Evolutionary conservation across 2,113 vertebrate genomes (phyloP).

Genomic region (Paralichthys olivaceus): DNA sequence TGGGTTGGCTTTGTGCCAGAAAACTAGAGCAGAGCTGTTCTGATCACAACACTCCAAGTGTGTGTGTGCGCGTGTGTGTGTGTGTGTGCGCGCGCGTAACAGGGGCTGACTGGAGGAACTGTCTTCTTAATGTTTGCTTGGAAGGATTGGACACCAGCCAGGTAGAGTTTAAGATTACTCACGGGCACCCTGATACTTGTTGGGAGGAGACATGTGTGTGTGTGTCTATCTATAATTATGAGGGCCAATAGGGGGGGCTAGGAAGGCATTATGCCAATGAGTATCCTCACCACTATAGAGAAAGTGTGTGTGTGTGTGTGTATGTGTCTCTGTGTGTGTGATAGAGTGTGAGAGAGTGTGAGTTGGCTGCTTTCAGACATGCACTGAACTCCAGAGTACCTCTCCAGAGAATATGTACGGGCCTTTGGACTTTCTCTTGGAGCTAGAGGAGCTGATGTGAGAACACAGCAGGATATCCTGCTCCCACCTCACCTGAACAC

Average conservation of each 20-base stretch:
- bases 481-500: too few species aligned
- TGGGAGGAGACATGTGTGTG: neutral
- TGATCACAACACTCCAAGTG: constrained; percentile 51
- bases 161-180: constrained; percentile 44
- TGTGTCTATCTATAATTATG: neutral
- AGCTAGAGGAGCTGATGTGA: too few species aligned
- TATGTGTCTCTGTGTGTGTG: too few species aligned
- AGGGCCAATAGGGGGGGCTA: too few species aligned
- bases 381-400: too few species aligned
- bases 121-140: constrained; percentile 38
- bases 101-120: constrained; percentile 14
- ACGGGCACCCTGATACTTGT: constrained; percentile 22
- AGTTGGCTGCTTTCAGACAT: neutral
- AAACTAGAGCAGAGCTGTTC: constrained; percentile 31
- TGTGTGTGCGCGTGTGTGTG: neutral
- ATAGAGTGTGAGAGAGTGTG: neutral
- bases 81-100: neutral
- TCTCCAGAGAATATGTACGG: too few species aligned
- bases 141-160: constrained; percentile 44
- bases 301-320: neutral
- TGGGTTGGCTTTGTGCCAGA: constrained; percentile 45
- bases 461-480: too few species aligned
- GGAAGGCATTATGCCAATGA: too few species aligned
- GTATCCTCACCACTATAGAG: too few species aligned
- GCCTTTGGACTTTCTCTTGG: too few species aligned